Conservation (phyloP, 1,140 invertebrate species). For the Phenacoccus solenopsis region DNA sequence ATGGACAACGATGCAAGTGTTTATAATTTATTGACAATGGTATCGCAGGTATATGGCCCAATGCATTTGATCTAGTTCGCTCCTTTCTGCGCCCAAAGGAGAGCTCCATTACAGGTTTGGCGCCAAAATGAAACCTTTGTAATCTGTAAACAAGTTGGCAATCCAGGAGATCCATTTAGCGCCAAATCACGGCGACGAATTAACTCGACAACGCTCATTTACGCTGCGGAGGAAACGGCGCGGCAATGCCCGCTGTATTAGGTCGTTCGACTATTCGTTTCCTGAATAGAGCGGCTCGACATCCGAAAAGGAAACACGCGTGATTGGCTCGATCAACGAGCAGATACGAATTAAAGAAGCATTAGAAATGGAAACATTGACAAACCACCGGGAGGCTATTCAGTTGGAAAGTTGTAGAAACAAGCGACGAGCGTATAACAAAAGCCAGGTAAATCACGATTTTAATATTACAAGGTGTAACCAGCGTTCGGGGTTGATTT, state of each 20-base stretch:
- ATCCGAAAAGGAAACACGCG: background rate
- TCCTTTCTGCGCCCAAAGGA: too few relatives aligned
- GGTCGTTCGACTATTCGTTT: background rate
- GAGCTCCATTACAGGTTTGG: too few relatives aligned
- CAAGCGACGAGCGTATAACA: background rate
- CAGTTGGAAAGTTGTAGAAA: background rate
- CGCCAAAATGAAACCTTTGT: too few relatives aligned
- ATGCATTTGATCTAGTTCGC: too few relatives aligned
- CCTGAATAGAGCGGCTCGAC: background rate
- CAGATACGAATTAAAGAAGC: background rate
- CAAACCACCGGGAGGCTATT: background rate
- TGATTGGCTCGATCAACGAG: background rate
- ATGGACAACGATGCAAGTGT: too few relatives aligned
- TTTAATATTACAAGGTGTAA: background rate
- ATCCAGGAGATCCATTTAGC: background rate
- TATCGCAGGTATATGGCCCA: too few relatives aligned
- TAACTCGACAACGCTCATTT: background rate
- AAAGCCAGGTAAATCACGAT: background rate
- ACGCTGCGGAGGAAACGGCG: background rate
- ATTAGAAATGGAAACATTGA: background rate
- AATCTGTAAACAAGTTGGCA: too few relatives aligned
- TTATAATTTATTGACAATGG: too few relatives aligned
- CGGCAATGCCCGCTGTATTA: background rate
- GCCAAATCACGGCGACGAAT: background rate
- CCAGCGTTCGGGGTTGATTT: background rate